Percentiles rank a stretch among this genome's conserved stretches.
Conservation (phyloP, 2,113 vertebrate genomes). For the Dendropsophus ebraccatus region DNA sequence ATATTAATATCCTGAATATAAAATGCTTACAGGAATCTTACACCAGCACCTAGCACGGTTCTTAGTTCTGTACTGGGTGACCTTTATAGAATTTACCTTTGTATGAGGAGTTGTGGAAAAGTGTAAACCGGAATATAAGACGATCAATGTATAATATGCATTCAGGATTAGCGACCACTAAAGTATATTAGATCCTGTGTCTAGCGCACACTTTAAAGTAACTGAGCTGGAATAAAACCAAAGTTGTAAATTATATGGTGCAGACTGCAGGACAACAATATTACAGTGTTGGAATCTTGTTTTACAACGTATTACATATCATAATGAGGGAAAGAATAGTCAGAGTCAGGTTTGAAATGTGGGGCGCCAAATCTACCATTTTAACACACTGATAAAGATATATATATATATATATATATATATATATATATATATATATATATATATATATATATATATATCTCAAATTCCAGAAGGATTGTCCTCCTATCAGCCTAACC, state of each 20-base stretch:
- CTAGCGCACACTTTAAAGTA: not conserved
- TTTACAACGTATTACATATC: not conserved
- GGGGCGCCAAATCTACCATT: not conserved
- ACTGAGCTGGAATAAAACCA: not conserved
- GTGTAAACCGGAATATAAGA: not conserved
- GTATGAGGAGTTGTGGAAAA: not conserved
- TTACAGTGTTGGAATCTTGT: not conserved
- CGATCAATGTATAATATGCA: not conserved
- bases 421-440: too few species aligned
- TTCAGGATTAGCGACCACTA: not conserved
- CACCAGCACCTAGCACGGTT: not conserved
- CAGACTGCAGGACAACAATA: not conserved
- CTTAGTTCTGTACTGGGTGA: not conserved
- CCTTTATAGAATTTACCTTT: not conserved
- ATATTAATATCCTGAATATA: not conserved
- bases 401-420: too few species aligned
- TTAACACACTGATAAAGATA: too few species aligned
- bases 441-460: too few species aligned
- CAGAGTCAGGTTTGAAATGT: not conserved
- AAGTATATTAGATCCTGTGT: not conserved
- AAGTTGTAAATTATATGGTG: not conserved
- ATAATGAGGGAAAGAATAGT: not conserved
- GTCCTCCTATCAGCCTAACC: not conserved
- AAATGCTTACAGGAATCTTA: not conserved
- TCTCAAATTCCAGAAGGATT: not conserved